Percentiles rank a stretch among this genome's conserved stretches.
Evolutionary conservation across 2,797 vertebrate species (phyloP).

Genomic region (Macrochelys suwanniensis): DNA sequence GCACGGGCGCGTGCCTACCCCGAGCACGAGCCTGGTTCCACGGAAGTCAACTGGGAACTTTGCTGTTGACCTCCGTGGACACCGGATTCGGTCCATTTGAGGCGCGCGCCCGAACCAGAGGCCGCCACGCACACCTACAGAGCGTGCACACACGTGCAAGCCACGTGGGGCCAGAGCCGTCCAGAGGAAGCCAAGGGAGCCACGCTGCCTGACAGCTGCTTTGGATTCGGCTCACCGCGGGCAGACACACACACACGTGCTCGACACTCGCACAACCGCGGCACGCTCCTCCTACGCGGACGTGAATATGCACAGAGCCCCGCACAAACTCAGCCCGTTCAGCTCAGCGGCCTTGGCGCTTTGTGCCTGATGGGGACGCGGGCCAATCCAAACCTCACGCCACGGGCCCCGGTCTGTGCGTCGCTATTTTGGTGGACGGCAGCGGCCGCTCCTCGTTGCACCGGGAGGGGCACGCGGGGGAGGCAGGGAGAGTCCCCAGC

Average conservation of each 20-base stretch:
- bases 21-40: neutral
- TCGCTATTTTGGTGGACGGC: neutral
- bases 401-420: no score
- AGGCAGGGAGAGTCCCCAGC: constrained; percentile 17
- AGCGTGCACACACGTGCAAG: neutral
- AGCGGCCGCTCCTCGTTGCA: neutral
- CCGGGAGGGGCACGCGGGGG: no score
- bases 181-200: neutral
- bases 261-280: no score
- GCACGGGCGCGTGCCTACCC: neutral
- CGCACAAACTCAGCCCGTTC: neutral
- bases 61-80: neutral
- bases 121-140: neutral
- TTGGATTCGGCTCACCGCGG: neutral
- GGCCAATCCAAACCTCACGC: neutral
- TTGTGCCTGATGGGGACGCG: neutral
- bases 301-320: neutral
- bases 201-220: neutral
- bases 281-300: accelerated
- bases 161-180: neutral
- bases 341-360: neutral
- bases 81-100: neutral
- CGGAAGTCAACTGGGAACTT: neutral
- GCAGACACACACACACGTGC: no score
- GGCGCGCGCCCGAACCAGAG: neutral